These are phyloP conservation scores for Zalophus californianus DNA, from an alignment of 2,797 vertebrate genomes.

Conservation along the genomic window DNA sequence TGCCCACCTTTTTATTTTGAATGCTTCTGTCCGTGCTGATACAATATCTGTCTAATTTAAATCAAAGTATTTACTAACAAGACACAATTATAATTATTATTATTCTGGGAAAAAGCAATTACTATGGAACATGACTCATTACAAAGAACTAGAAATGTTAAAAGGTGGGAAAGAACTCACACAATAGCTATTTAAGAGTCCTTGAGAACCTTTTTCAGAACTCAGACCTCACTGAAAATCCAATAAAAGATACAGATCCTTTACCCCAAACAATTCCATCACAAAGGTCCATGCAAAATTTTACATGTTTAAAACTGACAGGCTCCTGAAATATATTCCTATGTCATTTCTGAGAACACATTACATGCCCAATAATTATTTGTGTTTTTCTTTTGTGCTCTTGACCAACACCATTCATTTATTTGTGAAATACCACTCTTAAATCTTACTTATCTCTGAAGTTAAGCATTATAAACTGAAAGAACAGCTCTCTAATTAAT, in stretches of 20 bases:
- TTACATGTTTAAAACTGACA: background rate
- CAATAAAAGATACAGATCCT: background rate
- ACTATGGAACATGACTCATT: background rate
- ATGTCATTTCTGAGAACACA: background rate
- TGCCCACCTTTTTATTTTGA: background rate
- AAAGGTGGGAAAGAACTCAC: background rate
- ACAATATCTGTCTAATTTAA: constrained; percentile 1
- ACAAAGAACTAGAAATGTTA: constrained; percentile 20
- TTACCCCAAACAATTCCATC: constrained; percentile 9
- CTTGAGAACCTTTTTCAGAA: background rate
- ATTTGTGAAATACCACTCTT: background rate
- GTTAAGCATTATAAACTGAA: background rate
- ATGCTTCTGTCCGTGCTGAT: background rate
- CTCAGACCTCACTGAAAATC: background rate
- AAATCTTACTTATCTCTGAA: constrained; percentile 31
- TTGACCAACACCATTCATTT: background rate
- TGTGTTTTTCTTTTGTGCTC: background rate
- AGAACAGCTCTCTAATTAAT: background rate
- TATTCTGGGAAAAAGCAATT: background rate
- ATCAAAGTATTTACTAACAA: background rate
- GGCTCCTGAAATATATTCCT: background rate
- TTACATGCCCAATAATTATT: background rate
- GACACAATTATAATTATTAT: background rate
- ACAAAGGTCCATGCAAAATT: background rate
- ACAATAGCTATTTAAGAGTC: background rate